Conservation (phyloP, 2,888 invertebrate species). For the Ctenicera cuprea region DNA sequence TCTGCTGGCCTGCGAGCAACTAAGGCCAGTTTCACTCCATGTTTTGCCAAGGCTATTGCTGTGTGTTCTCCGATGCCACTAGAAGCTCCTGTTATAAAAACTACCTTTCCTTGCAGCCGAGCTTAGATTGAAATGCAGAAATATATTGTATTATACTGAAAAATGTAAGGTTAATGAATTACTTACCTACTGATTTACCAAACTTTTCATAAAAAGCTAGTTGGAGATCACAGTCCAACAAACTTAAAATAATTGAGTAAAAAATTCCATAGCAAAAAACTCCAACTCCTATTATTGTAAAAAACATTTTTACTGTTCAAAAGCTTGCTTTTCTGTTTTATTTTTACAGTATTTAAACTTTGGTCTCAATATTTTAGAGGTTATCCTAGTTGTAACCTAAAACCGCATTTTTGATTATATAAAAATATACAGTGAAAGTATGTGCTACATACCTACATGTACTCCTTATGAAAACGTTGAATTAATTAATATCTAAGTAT, state of each 20-base stretch:
- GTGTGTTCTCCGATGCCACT: slow-evolving; percentile 88
- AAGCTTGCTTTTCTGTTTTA: neutral
- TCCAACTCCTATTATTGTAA: slow-evolving; percentile 63
- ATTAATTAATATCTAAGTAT: too few species aligned
- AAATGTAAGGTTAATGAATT: too few species aligned
- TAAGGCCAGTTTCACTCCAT: slow-evolving; percentile 80
- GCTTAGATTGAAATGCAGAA: slow-evolving; percentile 47
- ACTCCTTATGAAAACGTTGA: too few species aligned
- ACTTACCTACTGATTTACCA: slow-evolving; percentile 77
- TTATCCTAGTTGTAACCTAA: too few species aligned
- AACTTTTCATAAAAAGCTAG: slow-evolving; percentile 77
- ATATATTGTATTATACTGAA: too few species aligned
- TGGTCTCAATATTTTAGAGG: too few species aligned
- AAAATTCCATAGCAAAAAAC: slow-evolving; percentile 72
- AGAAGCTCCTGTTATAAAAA: slow-evolving; percentile 91
- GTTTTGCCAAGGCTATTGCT: slow-evolving; percentile 80
- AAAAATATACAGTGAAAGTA: too few species aligned
- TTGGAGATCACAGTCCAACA: slow-evolving; percentile 78
- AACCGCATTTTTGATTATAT: too few species aligned
- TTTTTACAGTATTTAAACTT: too few species aligned
- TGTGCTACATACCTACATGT: too few species aligned
- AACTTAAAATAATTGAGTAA: slow-evolving; percentile 73
- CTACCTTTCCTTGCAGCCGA: slow-evolving; percentile 76
- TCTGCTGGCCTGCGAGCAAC: slow-evolving; percentile 80
- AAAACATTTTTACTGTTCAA: slow-evolving; percentile 60